Evolutionary conservation across 2,888 invertebrate species (phyloP).

Genomic region (Falcaria lacertinaria): DNA sequence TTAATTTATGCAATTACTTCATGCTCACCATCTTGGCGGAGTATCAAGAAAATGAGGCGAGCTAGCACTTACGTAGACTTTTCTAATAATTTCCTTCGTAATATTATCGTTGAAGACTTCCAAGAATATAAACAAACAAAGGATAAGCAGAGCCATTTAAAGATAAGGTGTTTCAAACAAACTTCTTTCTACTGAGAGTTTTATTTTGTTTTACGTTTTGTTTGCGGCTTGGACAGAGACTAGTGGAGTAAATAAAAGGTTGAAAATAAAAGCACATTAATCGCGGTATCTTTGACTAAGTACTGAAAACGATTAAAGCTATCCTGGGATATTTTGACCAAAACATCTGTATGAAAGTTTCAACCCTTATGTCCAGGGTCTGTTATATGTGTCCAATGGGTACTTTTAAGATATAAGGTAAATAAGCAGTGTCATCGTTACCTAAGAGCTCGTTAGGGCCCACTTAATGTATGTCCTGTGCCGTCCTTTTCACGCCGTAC

Average conservation of each 20-base stretch:
- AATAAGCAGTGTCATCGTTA: conserved; percentile 20
- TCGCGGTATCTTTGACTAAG: neutral
- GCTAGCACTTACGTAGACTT: conserved; percentile 13
- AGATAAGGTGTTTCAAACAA: neutral
- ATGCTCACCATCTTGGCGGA: conserved; percentile 37
- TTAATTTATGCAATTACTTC: conserved; percentile 56
- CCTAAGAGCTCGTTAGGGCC: conserved; percentile 31
- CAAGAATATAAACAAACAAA: neutral
- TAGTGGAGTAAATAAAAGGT: neutral
- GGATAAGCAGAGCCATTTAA: neutral
- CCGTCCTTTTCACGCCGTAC: conserved; percentile 30
- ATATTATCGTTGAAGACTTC: neutral
- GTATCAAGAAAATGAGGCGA: conserved; percentile 36
- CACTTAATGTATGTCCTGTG: conserved; percentile 28
- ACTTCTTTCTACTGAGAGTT: neutral
- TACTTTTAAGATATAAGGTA: conserved; percentile 17
- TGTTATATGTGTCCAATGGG: neutral
- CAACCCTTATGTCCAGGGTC: neutral
- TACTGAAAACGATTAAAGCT: too few species aligned
- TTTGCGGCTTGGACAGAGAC: neutral
- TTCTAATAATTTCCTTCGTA: neutral
- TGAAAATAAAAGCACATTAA: neutral
- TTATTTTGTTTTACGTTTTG: neutral
- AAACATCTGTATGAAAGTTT: neutral
- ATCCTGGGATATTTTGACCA: too few species aligned